Conservation (phyloP, 2,797 vertebrate species). For the Esox masquinongy region DNA sequence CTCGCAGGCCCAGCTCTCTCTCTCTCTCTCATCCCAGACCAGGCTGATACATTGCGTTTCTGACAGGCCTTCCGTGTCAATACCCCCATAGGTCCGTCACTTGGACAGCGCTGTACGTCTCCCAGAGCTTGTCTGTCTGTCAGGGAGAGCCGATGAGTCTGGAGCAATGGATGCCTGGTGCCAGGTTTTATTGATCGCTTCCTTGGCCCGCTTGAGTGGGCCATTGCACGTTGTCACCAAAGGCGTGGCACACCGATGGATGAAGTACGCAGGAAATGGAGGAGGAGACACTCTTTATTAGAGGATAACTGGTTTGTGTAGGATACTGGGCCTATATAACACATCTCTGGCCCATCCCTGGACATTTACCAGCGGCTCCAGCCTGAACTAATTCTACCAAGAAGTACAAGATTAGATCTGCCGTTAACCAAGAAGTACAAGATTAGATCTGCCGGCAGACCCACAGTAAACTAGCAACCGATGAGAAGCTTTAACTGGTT, state of each 20-base stretch:
- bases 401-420: conserved; percentile 61
- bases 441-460: conserved; percentile 55
- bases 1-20: conserved; percentile 49
- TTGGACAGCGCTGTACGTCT: conserved; percentile 58
- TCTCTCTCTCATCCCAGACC: conserved; percentile 49
- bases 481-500: conserved; percentile 39
- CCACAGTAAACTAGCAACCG: conserved; percentile 61
- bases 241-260: conserved; percentile 38
- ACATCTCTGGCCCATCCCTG: conserved; percentile 48
- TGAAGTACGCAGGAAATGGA: conserved; percentile 46
- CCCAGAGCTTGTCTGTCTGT: conserved; percentile 57
- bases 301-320: conserved; percentile 66
- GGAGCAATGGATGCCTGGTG: conserved; percentile 53
- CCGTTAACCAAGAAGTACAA: conserved; percentile 50
- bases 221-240: conserved; percentile 47
- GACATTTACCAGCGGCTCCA: conserved; percentile 50
- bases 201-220: conserved; percentile 43
- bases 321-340: conserved; percentile 55
- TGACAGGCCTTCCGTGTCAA: conserved; percentile 68
- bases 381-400: conserved; percentile 46
- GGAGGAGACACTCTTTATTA: conserved; percentile 52
- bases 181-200: conserved; percentile 60
- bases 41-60: conserved; percentile 38
- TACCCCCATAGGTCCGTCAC: conserved; percentile 53
- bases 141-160: conserved; percentile 24